Conservation (phyloP, 2,888 invertebrate genomes). For the Athrips mouffetella region DNA sequence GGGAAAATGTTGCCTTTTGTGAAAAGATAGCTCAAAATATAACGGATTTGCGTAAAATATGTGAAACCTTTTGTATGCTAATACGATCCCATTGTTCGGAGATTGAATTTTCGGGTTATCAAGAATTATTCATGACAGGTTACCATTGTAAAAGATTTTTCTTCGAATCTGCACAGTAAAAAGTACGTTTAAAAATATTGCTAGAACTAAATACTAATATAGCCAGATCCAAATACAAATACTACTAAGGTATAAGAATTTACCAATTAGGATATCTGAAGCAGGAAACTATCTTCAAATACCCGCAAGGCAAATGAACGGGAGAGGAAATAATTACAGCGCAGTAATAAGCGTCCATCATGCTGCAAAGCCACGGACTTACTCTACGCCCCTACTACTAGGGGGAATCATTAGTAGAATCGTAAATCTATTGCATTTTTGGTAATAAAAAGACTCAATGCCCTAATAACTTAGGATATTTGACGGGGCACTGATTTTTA, state of each 20-base stretch:
- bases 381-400: too few relatives aligned
- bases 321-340: not conserved
- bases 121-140: slow-evolving; percentile 72
- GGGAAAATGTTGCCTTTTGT: slow-evolving; percentile 61
- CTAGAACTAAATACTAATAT: too few relatives aligned
- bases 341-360: not conserved
- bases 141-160: slow-evolving; percentile 54
- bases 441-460: too few relatives aligned
- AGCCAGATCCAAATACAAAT: not conserved
- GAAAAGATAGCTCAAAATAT: slow-evolving; percentile 72
- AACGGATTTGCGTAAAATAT: slow-evolving; percentile 76
- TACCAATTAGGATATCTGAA: not conserved
- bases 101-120: slow-evolving; percentile 76
- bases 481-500: too few relatives aligned
- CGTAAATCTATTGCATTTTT: too few relatives aligned
- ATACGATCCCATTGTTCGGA: slow-evolving; percentile 76
- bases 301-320: not conserved
- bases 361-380: not conserved
- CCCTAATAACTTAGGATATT: too few relatives aligned
- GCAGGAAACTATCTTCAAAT: too few relatives aligned
- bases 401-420: too few relatives aligned
- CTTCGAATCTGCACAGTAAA: too few relatives aligned
- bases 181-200: too few relatives aligned
- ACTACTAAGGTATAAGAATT: not conserved
- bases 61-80: slow-evolving; percentile 78